phyloP scores from a whole-genome alignment of 2,888 invertebrate species.

The Drosophila bunnanda region DNA sequence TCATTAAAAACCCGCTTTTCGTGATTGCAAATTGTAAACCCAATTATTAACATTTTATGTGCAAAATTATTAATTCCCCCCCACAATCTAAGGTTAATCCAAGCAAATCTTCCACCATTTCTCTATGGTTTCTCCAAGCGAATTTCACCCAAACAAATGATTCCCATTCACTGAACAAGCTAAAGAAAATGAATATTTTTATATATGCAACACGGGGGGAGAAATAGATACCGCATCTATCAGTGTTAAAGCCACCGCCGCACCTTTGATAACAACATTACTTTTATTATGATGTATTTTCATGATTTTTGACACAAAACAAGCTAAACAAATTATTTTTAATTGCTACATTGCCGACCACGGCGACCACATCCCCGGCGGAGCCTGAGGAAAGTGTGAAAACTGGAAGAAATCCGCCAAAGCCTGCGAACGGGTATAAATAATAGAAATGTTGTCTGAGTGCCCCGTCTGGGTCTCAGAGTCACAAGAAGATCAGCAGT shows the following conservation, averaged over 20 bases:
- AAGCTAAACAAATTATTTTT: constrained; percentile 78
- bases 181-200: constrained; percentile 5
- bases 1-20: not conserved
- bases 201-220: not conserved
- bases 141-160: constrained; percentile 30
- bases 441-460: constrained; percentile 72
- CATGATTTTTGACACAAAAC: constrained; percentile 71
- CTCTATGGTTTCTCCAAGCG: constrained; percentile 7
- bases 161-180: constrained; percentile 30
- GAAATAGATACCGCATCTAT: constrained; percentile 33
- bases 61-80: not conserved
- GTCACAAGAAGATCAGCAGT: constrained; percentile 52
- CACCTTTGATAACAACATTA: constrained; percentile 64
- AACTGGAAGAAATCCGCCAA: constrained; percentile 60
- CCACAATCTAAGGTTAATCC: constrained; percentile 14
- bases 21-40: not conserved
- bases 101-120: constrained; percentile 7
- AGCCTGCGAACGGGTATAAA: constrained; percentile 59
- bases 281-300: constrained; percentile 67
- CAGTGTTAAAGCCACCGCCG: constrained; percentile 8
- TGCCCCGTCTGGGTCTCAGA: constrained; percentile 10
- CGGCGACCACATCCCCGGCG: constrained; percentile 25
- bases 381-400: constrained; percentile 72
- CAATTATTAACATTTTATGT: not conserved
- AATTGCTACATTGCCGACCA: constrained; percentile 69